Percentiles rank a stretch among this genome's conserved stretches.
These are phyloP conservation scores for Peromyscus aztecus DNA, from an alignment of 2,797 vertebrate species.

Conservation along the genomic window DNA sequence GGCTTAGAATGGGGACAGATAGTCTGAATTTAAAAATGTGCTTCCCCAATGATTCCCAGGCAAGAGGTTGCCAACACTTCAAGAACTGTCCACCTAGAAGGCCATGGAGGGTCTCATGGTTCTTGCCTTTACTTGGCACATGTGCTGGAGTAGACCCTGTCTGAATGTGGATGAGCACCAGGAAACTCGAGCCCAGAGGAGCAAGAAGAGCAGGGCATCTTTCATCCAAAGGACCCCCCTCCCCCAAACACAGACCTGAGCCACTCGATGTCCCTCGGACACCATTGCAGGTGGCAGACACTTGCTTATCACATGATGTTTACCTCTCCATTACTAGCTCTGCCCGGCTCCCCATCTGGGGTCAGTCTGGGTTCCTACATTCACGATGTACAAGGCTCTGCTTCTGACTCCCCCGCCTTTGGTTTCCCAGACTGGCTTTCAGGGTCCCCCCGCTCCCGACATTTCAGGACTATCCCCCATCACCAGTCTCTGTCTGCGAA, in stretches of 20 bases:
- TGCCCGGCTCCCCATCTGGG: background rate
- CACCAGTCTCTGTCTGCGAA: background rate
- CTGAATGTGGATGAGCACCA: background rate
- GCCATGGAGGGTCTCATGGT: background rate
- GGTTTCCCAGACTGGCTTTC: background rate
- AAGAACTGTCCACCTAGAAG: background rate
- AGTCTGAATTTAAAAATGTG: background rate
- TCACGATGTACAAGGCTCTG: background rate
- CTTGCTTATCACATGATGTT: background rate
- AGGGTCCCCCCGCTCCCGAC: background rate
- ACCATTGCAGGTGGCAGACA: background rate
- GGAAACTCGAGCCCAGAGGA: background rate
- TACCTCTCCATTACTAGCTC: accelerated
- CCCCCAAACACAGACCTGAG: background rate
- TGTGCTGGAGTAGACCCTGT: background rate
- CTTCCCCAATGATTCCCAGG: background rate
- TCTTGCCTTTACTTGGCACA: background rate
- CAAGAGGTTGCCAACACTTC: background rate
- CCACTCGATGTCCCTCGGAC: background rate
- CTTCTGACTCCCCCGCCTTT: background rate
- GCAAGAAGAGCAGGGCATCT: background rate
- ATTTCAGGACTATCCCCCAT: background rate
- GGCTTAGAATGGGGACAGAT: conserved; percentile 17
- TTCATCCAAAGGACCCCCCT: background rate
- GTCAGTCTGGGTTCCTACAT: background rate